These are phyloP conservation scores for Leptobrachium leishanense DNA, from an alignment of 2,113 vertebrate species.

Conservation along the genomic window DNA sequence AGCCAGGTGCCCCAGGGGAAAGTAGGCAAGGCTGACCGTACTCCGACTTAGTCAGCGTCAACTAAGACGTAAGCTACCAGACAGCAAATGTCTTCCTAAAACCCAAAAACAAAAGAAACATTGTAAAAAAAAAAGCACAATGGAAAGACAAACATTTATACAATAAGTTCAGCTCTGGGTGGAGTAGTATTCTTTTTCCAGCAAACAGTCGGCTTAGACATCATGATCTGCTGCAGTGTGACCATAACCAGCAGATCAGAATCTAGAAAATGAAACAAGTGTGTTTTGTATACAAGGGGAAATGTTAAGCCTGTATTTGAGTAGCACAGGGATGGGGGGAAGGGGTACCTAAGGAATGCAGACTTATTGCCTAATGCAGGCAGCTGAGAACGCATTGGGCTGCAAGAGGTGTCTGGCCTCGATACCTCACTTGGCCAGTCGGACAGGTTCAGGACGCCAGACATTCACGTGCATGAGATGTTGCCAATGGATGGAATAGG, in stretches of 20 bases:
- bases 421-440: conserved; percentile 22
- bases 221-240: background rate
- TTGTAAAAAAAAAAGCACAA: background rate
- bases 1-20: conserved; percentile 10
- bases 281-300: conserved; percentile 34
- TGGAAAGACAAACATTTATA: background rate
- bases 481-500: conserved; percentile 10
- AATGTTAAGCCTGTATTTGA: background rate
- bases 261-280: conserved; percentile 22
- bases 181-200: background rate
- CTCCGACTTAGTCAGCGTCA: background rate
- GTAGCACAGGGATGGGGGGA: background rate
- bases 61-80: too few relatives aligned
- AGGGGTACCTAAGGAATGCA: background rate
- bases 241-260: conserved; percentile 1
- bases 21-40: background rate
- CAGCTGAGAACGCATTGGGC: background rate
- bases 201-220: background rate
- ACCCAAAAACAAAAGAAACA: conserved; percentile 1
- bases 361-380: background rate
- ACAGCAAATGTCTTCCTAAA: too few relatives aligned
- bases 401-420: background rate
- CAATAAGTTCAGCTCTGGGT: conserved; percentile 19
- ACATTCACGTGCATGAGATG: background rate
- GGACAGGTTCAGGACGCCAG: conserved; percentile 10